Evolutionary conservation across 2,888 invertebrate species (phyloP).

Genomic region (Tachina fera): DNA sequence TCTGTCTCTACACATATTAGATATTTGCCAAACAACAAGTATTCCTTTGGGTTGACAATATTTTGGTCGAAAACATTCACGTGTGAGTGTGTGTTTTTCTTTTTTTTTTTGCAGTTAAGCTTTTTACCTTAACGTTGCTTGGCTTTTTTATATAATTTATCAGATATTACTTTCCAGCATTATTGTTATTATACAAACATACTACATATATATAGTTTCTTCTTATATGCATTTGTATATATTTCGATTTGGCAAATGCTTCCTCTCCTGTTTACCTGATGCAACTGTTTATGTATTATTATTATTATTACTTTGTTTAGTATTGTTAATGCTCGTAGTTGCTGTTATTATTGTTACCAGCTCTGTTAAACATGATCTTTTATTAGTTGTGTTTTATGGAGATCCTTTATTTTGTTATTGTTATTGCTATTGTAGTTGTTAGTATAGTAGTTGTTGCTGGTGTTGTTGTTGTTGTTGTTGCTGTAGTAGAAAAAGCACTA

Average conservation of each 20-base stretch:
- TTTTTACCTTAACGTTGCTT: conserved; percentile 30
- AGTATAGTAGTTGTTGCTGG: conserved; percentile 25
- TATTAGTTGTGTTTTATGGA: conserved; percentile 73
- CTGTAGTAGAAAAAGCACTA: conserved; percentile 73
- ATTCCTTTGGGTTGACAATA: conserved; percentile 59
- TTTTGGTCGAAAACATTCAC: neutral
- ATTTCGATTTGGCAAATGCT: conserved; percentile 1
- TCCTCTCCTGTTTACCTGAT: conserved; percentile 14
- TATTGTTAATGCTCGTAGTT: conserved; percentile 28
- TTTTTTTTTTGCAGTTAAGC: conserved; percentile 1
- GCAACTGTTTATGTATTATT: conserved; percentile 58
- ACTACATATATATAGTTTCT: neutral
- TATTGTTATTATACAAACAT: conserved; percentile 47
- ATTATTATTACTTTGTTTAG: conserved; percentile 48
- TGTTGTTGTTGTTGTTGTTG: conserved; percentile 8
- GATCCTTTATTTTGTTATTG: conserved; percentile 58
- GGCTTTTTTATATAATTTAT: conserved; percentile 62
- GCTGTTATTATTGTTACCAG: conserved; percentile 66
- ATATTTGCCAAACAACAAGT: conserved; percentile 17
- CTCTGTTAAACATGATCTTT: conserved; percentile 80
- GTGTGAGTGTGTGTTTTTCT: neutral
- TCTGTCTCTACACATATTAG: conserved; percentile 1
- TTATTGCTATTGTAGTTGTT: conserved; percentile 40
- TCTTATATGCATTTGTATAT: conserved; percentile 2
- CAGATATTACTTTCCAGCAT: conserved; percentile 64